phyloP scores from a whole-genome alignment of 2,113 vertebrate species.

The Terrapene triunguis region DNA sequence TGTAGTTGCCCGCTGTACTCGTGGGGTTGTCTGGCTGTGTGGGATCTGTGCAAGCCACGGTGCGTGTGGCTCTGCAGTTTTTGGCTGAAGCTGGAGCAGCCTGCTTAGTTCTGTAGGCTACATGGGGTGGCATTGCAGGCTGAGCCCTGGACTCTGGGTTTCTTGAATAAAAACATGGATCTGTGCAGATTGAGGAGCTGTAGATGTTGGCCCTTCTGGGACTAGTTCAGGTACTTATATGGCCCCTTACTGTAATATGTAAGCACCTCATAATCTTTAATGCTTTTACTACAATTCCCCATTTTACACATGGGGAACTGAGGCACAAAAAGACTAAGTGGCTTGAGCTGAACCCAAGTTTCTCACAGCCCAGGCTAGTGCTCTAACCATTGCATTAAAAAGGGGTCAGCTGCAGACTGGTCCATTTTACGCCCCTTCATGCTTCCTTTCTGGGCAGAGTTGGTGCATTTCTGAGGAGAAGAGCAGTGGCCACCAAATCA shows the following conservation, averaged over 20 bases:
- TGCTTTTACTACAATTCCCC: neutral
- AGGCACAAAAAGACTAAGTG: neutral
- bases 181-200: neutral
- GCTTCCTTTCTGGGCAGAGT: neutral
- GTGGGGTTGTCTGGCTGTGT: neutral
- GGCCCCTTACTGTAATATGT: neutral
- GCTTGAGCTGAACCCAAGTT: neutral
- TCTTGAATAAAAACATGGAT: neutral
- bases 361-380: neutral
- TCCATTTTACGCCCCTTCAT: neutral
- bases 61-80: too few relatives aligned
- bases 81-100: too few relatives aligned
- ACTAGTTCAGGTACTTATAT: too few relatives aligned
- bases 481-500: neutral
- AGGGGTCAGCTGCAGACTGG: neutral
- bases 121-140: neutral
- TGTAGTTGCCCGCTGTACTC: too few relatives aligned
- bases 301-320: neutral
- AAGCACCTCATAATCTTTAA: neutral
- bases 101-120: neutral
- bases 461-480: neutral
- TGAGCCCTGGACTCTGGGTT: neutral
- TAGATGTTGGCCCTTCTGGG: neutral
- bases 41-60: neutral
- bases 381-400: neutral